A percentile compares a stretch with the other conserved stretches of the same genome.
phyloP scores from a whole-genome alignment of 2,797 vertebrate genomes.

The Sparus aurata region DNA sequence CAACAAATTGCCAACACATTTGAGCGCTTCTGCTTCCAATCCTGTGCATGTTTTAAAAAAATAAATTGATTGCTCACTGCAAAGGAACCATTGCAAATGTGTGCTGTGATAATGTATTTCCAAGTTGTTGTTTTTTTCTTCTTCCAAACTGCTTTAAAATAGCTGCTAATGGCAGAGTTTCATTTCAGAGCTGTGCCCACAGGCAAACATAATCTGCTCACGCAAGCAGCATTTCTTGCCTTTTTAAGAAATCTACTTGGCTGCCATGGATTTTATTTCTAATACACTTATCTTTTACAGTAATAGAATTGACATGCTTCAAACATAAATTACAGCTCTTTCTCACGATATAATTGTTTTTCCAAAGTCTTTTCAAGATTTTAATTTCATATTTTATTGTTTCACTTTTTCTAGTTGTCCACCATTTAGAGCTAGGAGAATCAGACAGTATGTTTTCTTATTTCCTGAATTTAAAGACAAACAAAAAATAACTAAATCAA shows the following conservation, averaged over 20 bases:
- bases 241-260: conserved; percentile 20
- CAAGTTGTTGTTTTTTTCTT: neutral
- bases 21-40: conserved; percentile 8
- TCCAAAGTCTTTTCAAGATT: neutral
- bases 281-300: conserved; percentile 25
- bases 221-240: conserved; percentile 18
- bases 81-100: conserved; percentile 25
- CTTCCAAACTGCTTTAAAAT: conserved; percentile 22
- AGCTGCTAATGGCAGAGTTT: conserved; percentile 45
- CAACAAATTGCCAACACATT: conserved; percentile 12
- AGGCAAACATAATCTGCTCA: conserved; percentile 40
- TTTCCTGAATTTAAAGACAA: conserved; percentile 1
- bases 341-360: conserved; percentile 15
- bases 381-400: conserved; percentile 1
- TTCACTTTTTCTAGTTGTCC: conserved; percentile 2
- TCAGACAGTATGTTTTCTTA: neutral
- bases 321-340: conserved; percentile 21
- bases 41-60: conserved; percentile 4
- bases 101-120: conserved; percentile 19
- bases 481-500: neutral
- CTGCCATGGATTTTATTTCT: conserved; percentile 24
- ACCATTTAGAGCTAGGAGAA: neutral
- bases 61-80: conserved; percentile 9
- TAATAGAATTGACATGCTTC: conserved; percentile 13
- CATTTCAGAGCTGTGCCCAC: conserved; percentile 19